phyloP scores from a whole-genome alignment of 2,113 vertebrate species.

The Tetrax tetrax region DNA sequence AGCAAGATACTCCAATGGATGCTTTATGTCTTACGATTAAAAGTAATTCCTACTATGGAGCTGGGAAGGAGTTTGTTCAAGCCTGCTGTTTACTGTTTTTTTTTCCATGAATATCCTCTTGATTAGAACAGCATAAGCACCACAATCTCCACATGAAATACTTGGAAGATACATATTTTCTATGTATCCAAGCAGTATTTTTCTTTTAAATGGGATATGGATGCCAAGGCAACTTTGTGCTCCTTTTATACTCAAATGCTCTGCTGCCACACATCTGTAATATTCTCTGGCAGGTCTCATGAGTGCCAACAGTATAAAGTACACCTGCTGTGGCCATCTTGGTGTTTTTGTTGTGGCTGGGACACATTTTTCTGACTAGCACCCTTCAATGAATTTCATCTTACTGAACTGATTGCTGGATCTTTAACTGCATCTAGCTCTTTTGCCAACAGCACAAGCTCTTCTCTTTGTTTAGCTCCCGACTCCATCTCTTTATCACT shows the following conservation, averaged over 20 bases:
- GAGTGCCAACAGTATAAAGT: not conserved
- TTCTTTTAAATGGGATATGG: slow-evolving; percentile 19
- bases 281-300: not conserved
- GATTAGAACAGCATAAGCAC: slow-evolving; percentile 16
- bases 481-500: not conserved
- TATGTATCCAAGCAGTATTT: not conserved
- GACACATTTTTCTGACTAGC: not conserved
- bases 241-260: slow-evolving; percentile 25
- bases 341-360: not conserved
- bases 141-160: not conserved
- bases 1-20: not conserved
- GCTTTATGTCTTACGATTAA: slow-evolving; percentile 13
- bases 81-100: slow-evolving; percentile 27
- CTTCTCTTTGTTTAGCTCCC: not conserved
- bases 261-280: not conserved
- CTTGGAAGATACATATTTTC: slow-evolving; percentile 36
- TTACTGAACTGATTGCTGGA: not conserved
- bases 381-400: not conserved
- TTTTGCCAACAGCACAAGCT: not conserved
- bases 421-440: slow-evolving; percentile 2
- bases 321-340: not conserved
- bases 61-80: slow-evolving; percentile 16
- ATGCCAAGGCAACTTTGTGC: slow-evolving; percentile 5
- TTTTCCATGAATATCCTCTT: slow-evolving; percentile 36
- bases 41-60: slow-evolving; percentile 3